Base-by-base conservation (phyloP, 2,797 vertebrate species). In the Bufotes viridis region DNA sequence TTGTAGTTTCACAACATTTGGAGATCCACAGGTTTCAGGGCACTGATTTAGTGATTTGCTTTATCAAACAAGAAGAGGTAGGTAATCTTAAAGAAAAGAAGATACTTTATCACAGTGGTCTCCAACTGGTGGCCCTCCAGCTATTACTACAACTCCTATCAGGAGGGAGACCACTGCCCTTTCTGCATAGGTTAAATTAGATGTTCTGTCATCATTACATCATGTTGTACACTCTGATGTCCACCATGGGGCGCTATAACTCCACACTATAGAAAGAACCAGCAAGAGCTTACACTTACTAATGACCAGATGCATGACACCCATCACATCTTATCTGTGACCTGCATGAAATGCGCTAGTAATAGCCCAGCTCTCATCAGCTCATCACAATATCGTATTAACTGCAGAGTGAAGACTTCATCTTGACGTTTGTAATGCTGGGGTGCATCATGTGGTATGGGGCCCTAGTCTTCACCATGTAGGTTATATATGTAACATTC, bases 231-330 rank as follows among this genome's bases (percentile, higher is more conserved):
- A 22, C 82, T 42, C 15, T 22, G 12, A n/a, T 75, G 57, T n/a
- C 82, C 82, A 84, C 69, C 14, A 57, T n/a, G 69, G 5, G 82
- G 82, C 57, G 14, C 29, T 75, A 75, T 34, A 60, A 60, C 82
- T 22, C 29, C 57, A 75, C 55, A 22, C 0, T 51, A 13, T 13
- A 15, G 3, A 6, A 12, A 20, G 57, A 42, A 51, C 51, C 58
- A 53, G 18, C 24, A 57, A 49, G 53, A 72, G 24, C 13, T 20
- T 22, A 7, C 51, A 72, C 22, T 29, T 57, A 83, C 53, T 60
- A 72, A 74, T 84, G 82, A 61, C 13, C 53, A 60, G 69, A 75
- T 60, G 26, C 70, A 60, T 51, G 20, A 75, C 61, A 60, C 55
- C 7, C 29, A 20, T 49, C 67, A 60, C n/a, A 34, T 74, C 51